Conservation (phyloP, 1,140 invertebrate species). For the Drosophila kikkawai region DNA sequence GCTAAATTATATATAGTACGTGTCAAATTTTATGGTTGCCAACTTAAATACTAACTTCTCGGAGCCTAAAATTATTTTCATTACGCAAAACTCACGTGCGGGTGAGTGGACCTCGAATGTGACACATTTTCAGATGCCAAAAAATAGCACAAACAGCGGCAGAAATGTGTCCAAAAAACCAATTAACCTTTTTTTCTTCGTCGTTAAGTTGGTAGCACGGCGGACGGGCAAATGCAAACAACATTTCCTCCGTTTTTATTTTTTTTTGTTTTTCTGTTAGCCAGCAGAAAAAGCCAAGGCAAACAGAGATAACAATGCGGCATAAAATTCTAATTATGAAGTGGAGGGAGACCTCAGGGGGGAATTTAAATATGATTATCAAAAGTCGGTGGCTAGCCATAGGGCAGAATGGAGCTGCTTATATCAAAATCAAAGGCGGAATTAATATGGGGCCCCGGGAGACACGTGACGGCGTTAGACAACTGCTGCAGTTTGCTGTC, state of each 20-base stretch:
- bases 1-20: not conserved
- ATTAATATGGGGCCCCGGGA: slow-evolving; percentile 2
- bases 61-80: slow-evolving; percentile 1
- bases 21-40: slow-evolving; percentile 1
- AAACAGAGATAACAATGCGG: slow-evolving; percentile 75
- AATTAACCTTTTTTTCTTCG: slow-evolving; percentile 76
- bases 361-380: slow-evolving; percentile 30
- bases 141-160: slow-evolving; percentile 15
- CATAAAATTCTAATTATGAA: slow-evolving; percentile 72
- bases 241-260: slow-evolving; percentile 33
- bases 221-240: slow-evolving; percentile 57
- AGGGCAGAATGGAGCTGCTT: slow-evolving; percentile 7
- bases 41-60: slow-evolving; percentile 9
- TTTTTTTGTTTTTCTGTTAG: slow-evolving; percentile 31
- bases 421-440: slow-evolving; percentile 35
- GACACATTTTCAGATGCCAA: slow-evolving; percentile 21
- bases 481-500: slow-evolving; percentile 37
- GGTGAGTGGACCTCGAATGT: slow-evolving; percentile 7
- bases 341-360: slow-evolving; percentile 1
- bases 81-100: slow-evolving; percentile 44
- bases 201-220: slow-evolving; percentile 38
- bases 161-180: slow-evolving; percentile 39
- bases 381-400: not conserved
- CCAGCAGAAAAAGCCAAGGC: slow-evolving; percentile 49
- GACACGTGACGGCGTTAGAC: slow-evolving; percentile 34